phyloP scores from a whole-genome alignment of 2,797 vertebrate species.

The Danio tinwini region DNA sequence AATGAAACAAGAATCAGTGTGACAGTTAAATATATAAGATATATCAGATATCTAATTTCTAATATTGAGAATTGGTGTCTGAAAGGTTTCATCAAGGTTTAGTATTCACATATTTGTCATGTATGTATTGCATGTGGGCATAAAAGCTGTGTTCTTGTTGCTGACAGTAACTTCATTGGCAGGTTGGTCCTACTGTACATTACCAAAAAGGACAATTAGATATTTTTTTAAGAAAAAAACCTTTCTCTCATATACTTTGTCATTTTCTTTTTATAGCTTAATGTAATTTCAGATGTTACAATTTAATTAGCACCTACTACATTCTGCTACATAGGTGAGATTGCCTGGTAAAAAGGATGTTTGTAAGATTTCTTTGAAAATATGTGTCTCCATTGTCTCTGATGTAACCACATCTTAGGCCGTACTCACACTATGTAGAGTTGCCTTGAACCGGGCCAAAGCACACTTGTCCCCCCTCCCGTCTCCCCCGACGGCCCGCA shows the following conservation, averaged over 20 bases:
- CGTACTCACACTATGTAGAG: too few species aligned
- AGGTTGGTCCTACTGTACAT: not conserved
- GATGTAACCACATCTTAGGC: not conserved
- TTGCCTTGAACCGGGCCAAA: too few species aligned
- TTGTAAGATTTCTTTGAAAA: not conserved
- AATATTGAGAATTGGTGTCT: not conserved
- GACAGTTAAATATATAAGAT: not conserved
- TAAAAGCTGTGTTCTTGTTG: not conserved
- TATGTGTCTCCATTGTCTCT: not conserved
- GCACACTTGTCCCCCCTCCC: too few species aligned
- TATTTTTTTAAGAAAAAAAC: not conserved
- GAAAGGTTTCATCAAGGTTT: not conserved
- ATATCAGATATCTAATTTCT: too few species aligned
- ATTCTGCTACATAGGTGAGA: not conserved
- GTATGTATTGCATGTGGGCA: not conserved
- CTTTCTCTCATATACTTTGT: not conserved
- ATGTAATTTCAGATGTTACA: not conserved
- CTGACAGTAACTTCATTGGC: not conserved
- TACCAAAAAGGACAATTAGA: not conserved
- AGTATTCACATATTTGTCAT: not conserved
- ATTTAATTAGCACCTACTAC: not conserved
- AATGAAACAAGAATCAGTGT: not conserved
- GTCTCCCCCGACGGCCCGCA: too few species aligned
- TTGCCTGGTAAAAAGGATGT: not conserved
- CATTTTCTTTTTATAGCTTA: not conserved